phyloP scores from a whole-genome alignment of 2,113 vertebrate genomes.

The Sinosuthora webbiana region DNA sequence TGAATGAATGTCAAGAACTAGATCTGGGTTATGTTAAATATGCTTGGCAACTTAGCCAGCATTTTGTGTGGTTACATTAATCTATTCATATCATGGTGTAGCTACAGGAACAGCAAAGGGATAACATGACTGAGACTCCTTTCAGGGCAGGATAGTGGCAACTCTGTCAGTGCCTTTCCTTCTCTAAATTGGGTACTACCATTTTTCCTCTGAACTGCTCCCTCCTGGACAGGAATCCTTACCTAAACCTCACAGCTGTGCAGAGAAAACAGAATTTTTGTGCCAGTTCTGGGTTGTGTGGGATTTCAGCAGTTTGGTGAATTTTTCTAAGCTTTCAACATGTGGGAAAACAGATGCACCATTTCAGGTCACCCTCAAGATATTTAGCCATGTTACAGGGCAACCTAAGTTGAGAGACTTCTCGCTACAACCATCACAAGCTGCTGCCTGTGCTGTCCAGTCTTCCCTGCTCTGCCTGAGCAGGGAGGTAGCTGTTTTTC shows the following conservation, averaged over 20 bases:
- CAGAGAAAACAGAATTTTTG: background rate
- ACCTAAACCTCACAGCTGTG: background rate
- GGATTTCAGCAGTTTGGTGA: background rate
- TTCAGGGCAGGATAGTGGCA: background rate
- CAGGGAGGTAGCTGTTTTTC: background rate
- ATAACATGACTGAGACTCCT: background rate
- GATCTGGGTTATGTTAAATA: too few species aligned
- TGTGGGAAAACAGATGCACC: background rate
- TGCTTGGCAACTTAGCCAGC: background rate
- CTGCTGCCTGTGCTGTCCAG: background rate
- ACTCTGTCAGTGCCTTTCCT: background rate
- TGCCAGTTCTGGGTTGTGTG: background rate
- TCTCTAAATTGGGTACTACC: background rate
- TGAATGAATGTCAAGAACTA: background rate
- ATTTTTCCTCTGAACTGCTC: background rate
- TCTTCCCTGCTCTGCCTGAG: background rate
- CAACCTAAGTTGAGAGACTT: background rate
- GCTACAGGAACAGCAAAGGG: background rate
- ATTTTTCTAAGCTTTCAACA: background rate
- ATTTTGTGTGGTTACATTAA: background rate
- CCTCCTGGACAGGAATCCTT: background rate
- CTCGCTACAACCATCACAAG: fast-evolving
- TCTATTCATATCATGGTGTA: fast-evolving
- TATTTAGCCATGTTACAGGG: background rate
- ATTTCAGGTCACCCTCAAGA: background rate